Conservation (phyloP, 2,888 invertebrate genomes). For the Nephrotoma guestfalica region DNA sequence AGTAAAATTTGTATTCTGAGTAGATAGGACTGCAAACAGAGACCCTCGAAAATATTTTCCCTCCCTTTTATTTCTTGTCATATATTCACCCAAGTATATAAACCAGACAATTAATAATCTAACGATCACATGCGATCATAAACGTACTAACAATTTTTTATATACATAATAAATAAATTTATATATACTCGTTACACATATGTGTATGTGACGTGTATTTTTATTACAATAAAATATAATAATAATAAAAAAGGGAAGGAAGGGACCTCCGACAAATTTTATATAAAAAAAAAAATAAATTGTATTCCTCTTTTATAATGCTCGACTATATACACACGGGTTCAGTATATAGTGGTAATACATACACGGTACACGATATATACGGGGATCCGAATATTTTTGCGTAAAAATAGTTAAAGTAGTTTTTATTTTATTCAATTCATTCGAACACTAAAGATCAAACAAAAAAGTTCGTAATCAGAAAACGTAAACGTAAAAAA, state of each 20-base stretch:
- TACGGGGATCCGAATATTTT: background rate
- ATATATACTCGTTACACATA: background rate
- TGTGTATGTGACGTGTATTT: background rate
- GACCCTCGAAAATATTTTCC: background rate
- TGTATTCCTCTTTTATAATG: background rate
- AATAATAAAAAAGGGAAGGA: background rate
- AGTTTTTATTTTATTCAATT: constrained; percentile 13
- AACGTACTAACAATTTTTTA: background rate
- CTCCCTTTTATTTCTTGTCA: background rate
- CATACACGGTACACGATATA: background rate
- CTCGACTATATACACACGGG: background rate
- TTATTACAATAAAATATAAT: background rate
- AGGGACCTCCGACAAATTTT: background rate
- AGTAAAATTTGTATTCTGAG: background rate
- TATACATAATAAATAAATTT: background rate
- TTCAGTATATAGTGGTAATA: background rate
- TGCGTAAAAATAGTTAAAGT: constrained; percentile 7
- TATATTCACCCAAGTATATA: background rate
- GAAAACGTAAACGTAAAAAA: background rate
- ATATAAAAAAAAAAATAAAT: background rate
- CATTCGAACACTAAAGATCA: constrained; percentile 12
- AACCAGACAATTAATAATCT: background rate
- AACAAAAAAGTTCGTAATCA: background rate
- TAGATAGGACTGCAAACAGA: background rate
- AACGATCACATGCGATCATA: background rate